Conservation (phyloP, 30 jellyfish, hydroid and myxozoan genomes). For the Kudoa iwatai region DNA sequence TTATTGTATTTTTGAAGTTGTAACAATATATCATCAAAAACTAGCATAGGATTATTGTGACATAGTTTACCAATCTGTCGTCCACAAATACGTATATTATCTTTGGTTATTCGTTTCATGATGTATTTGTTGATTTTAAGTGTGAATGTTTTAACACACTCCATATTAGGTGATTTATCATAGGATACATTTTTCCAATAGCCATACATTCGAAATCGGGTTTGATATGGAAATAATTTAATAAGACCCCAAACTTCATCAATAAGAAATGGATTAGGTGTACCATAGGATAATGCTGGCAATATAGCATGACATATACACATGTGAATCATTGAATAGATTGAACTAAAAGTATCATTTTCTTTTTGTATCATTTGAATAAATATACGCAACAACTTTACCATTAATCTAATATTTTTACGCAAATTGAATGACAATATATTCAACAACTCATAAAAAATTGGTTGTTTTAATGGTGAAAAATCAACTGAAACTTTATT, state of each 20-base stretch:
- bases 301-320: conserved; percentile 5
- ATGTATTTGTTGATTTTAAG: background rate
- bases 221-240: conserved; percentile 30
- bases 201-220: conserved; percentile 5
- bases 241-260: conserved; percentile 84
- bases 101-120: conserved; percentile 41
- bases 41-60: conserved; percentile 55
- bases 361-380: too few species aligned
- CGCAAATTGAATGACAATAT: too few species aligned
- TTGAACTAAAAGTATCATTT: too few species aligned
- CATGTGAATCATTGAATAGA: background rate
- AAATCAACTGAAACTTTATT: too few species aligned
- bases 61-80: conserved; percentile 75
- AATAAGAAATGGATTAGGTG: conserved; percentile 40
- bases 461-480: too few species aligned
- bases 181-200: background rate
- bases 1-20: conserved; percentile 64
- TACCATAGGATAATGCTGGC: conserved; percentile 41
- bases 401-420: too few species aligned
- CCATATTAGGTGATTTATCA: background rate
- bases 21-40: conserved; percentile 34
- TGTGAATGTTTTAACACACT: background rate
- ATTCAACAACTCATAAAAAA: too few species aligned
- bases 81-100: conserved; percentile 51
- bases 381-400: too few species aligned